Evolutionary conservation across 1,140 invertebrate genomes (phyloP).

Genomic region (Whitmania pigra): DNA sequence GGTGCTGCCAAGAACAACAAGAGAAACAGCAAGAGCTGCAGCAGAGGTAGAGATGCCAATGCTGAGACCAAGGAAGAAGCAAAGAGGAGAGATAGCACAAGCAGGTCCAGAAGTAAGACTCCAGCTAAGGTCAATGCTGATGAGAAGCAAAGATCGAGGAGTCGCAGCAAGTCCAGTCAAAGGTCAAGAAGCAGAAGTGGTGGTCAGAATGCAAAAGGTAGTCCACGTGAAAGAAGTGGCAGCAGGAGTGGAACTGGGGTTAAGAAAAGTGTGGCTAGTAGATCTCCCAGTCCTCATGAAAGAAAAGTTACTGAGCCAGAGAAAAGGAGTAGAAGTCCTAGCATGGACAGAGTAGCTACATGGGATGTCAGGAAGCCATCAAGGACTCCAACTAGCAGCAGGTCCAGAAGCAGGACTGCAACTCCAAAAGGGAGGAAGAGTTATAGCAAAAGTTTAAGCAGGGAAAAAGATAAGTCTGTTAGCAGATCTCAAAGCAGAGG

Average conservation of each 20-base stretch:
- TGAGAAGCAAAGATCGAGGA: not conserved
- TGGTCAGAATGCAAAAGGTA: not conserved
- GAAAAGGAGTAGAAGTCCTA: not conserved
- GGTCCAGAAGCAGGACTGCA: slow-evolving; percentile 7
- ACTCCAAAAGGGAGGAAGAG: slow-evolving; percentile 8
- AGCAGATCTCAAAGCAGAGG: not conserved
- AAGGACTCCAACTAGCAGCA: not conserved
- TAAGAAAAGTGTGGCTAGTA: not conserved
- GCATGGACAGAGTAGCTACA: not conserved
- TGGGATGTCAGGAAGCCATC: not conserved
- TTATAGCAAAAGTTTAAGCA: slow-evolving; percentile 12
- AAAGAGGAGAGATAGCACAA: not conserved
- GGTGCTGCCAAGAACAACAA: slow-evolving; percentile 22
- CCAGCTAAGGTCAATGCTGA: not conserved
- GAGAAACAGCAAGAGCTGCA: not conserved
- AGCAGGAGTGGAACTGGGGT: not conserved
- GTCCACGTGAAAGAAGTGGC: not conserved
- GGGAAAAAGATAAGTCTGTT: not conserved
- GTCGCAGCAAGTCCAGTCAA: not conserved
- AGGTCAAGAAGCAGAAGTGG: not conserved
- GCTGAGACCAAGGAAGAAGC: not conserved
- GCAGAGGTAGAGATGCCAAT: slow-evolving; percentile 1
- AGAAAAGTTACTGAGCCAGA: not conserved
- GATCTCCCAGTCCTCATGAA: not conserved
- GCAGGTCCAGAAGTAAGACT: not conserved